Percentiles rank a stretch among this genome's conserved stretches.
Conservation (phyloP, 2,888 invertebrate species). For the Reticulitermes lucifugus region DNA sequence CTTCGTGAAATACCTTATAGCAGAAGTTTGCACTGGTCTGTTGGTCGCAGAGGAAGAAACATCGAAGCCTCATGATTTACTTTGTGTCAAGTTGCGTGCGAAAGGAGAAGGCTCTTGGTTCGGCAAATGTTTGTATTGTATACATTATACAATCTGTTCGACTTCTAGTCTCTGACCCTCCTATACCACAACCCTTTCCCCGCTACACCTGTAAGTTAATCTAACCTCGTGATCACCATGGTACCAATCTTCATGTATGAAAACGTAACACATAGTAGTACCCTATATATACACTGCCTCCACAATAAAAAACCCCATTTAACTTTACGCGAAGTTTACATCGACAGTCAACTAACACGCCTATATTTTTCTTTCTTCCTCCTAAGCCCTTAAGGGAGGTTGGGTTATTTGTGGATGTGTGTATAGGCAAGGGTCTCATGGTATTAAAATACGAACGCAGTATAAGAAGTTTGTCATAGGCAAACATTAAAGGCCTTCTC, state of each 20-base stretch:
- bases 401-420: background rate
- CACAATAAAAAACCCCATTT: background rate
- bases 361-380: background rate
- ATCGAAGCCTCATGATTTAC: too few relatives aligned
- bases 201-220: background rate
- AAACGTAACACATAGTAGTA: too few relatives aligned
- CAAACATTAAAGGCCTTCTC: background rate
- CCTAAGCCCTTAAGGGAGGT: background rate
- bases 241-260: background rate
- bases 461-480: slow-evolving; percentile 14
- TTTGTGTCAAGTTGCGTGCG: too few relatives aligned
- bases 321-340: background rate
- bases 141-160: too few relatives aligned
- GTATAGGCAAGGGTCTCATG: background rate
- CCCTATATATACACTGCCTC: background rate
- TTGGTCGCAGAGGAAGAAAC: too few relatives aligned
- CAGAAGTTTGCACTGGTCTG: too few relatives aligned
- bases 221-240: background rate
- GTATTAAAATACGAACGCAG: slow-evolving; percentile 18
- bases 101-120: too few relatives aligned
- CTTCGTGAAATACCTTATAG: too few relatives aligned
- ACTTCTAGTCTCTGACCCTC: too few relatives aligned
- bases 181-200: too few relatives aligned
- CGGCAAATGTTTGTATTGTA: too few relatives aligned
- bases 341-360: background rate